These are phyloP conservation scores for Goniozus legneri DNA, from an alignment of 1,140 invertebrate species.

Conservation along the genomic window DNA sequence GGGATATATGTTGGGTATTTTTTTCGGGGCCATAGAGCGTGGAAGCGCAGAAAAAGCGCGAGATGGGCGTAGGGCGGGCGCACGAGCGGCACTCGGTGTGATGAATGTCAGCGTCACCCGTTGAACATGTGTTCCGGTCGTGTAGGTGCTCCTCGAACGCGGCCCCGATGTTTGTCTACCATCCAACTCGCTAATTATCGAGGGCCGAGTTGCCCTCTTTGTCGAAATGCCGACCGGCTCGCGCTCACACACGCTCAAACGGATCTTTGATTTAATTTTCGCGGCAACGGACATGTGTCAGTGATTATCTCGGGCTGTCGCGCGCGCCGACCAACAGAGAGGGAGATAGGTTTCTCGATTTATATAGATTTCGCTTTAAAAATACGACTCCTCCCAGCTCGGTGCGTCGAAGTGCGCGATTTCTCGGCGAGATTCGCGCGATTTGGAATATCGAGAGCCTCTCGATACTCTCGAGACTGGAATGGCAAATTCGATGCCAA, in stretches of 20 bases:
- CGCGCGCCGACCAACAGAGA: neutral
- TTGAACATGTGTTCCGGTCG: conserved; percentile 45
- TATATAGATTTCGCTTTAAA: too few relatives aligned
- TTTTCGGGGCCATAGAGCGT: too few relatives aligned
- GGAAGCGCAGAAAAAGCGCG: too few relatives aligned
- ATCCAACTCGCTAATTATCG: conserved; percentile 48
- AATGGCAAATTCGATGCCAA: too few relatives aligned
- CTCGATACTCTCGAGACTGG: too few relatives aligned
- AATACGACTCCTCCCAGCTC: too few relatives aligned
- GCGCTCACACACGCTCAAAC: conserved; percentile 20
- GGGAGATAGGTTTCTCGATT: conserved; percentile 10
- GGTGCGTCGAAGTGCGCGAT: too few relatives aligned
- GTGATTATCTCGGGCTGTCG: conserved; percentile 15
- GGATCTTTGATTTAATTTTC: conserved; percentile 26
- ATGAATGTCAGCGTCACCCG: conserved; percentile 49
- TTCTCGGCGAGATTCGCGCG: too few relatives aligned
- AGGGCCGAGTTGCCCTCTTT: conserved; percentile 26
- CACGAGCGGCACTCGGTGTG: too few relatives aligned
- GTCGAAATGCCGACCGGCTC: conserved; percentile 14
- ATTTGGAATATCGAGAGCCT: too few relatives aligned
- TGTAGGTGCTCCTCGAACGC: conserved; percentile 39
- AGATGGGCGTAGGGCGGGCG: too few relatives aligned
- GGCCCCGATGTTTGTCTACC: conserved; percentile 41
- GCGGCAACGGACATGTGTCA: conserved; percentile 15
- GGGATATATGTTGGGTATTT: too few relatives aligned